Evolutionary conservation across 2,888 invertebrate species (phyloP), one percentile per base, ranked within the genome.

Genomic region (Trisateles emortualis): DNA sequence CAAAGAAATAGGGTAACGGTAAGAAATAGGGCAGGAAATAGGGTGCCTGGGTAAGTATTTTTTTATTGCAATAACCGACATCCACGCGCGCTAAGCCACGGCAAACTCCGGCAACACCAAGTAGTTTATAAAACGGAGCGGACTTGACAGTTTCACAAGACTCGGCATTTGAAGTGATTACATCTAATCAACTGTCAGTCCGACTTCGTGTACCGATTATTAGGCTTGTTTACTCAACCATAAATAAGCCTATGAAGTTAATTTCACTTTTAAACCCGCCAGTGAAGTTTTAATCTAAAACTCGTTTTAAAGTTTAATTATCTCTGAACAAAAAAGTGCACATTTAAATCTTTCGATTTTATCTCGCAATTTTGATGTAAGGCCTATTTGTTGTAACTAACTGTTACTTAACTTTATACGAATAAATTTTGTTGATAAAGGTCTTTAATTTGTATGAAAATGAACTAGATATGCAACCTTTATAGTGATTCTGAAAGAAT

Each of bases 181-280:
- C 30, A 56, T 52, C 40, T 53, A 55, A 71, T 67, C 65, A 74
- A 59, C 60, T 59, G 64, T 57, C 62, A 59, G 54, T 63, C 67
- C 64, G 64, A 68, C 56, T 66, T 61, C 59, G 53, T 57, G 65
- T 24, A 44, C 33, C 40, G 49, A 46, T 50, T 38, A 36, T 50
- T 53, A 41, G 19, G n/a, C 45, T 40, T 44, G 46, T 51, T 56
- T 52, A 60, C 42, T 58, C 41, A 53, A 64, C 52, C 64, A 33
- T 44, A 50, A 55, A 60, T 42, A 24, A 32, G 52, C 30, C 47
- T 42, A 58, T 57, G 58, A 67, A 62, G 48, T 57, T 67, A 56
- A 68, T 64, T 68, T 74, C 67, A 65, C 68, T 71, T 67, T 65
- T 62, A 55, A 62, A 60, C 56, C 49, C 44, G 53, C 50, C 33